phyloP scores from a whole-genome alignment of 2,888 invertebrate genomes.

The Portevinia maculata region DNA sequence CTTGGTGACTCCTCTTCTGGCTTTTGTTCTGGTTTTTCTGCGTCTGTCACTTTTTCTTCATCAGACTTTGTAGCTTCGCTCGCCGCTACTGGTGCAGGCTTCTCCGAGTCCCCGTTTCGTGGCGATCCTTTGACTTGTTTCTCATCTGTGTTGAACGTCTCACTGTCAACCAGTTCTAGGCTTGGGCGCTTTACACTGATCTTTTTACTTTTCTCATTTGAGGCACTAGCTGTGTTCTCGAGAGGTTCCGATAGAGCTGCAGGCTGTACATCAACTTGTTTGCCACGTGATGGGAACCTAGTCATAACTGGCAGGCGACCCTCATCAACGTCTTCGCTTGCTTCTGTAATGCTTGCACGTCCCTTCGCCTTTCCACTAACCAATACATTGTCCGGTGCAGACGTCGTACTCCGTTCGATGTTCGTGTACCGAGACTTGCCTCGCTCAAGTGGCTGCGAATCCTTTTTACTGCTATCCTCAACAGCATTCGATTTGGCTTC shows the following conservation, averaged over 20 bases:
- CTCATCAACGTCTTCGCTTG: constrained; percentile 78
- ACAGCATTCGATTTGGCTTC: constrained; percentile 52
- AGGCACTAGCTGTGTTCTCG: constrained; percentile 83
- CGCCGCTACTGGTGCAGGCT: constrained; percentile 77
- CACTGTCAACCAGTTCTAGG: constrained; percentile 91
- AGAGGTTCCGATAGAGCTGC: constrained; percentile 85
- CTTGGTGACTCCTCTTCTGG: constrained; percentile 50
- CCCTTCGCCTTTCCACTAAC: constrained; percentile 86
- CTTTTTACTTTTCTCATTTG: constrained; percentile 79
- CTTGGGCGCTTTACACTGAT: constrained; percentile 87
- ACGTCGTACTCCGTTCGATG: constrained; percentile 81
- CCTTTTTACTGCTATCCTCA: constrained; percentile 77
- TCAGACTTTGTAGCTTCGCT: constrained; percentile 73
- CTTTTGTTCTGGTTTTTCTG: constrained; percentile 53
- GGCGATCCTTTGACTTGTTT: constrained; percentile 80
- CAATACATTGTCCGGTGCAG: constrained; percentile 86
- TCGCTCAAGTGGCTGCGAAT: constrained; percentile 78
- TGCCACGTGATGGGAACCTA: constrained; percentile 91
- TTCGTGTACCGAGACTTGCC: constrained; percentile 83
- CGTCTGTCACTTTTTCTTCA: constrained; percentile 68
- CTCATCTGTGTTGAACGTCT: constrained; percentile 89
- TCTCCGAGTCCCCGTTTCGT: constrained; percentile 80
- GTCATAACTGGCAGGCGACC: constrained; percentile 90
- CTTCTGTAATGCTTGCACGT: constrained; percentile 79
- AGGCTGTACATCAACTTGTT: constrained; percentile 82